These are phyloP conservation scores for Tuberolachnus salignus DNA, from an alignment of 2,888 invertebrate genomes.

Conservation along the genomic window DNA sequence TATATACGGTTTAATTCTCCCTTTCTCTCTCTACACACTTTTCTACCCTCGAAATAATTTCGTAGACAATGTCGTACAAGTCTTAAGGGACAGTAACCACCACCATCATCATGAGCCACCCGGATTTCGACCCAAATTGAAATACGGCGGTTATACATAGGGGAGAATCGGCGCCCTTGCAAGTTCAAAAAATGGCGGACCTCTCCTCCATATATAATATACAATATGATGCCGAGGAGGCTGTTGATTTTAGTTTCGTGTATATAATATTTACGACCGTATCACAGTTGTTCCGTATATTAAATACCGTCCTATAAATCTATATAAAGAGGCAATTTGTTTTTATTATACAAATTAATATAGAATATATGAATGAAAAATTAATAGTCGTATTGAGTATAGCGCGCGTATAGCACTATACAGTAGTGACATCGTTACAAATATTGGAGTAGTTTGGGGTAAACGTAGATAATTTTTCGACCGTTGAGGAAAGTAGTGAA, in stretches of 20 bases:
- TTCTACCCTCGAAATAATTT: constrained; percentile 53
- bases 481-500: no score
- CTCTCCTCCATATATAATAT: not conserved
- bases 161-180: constrained; percentile 40
- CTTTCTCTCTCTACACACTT: constrained; percentile 30
- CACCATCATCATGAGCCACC: constrained; percentile 40
- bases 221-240: not conserved
- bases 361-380: not conserved
- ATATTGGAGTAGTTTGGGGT: no score
- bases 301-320: not conserved
- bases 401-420: no score
- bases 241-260: constrained; percentile 44
- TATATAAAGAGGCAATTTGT: constrained; percentile 7
- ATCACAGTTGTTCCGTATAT: constrained; percentile 16
- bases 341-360: constrained; percentile 20
- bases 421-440: no score
- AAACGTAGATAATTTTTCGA: no score
- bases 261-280: constrained; percentile 42
- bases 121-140: constrained; percentile 51
- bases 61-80: constrained; percentile 52
- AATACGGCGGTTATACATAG: constrained; percentile 21
- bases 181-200: constrained; percentile 41
- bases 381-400: no score
- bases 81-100: constrained; percentile 51
- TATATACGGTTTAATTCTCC: constrained; percentile 47